Base-by-base conservation (phyloP, 2,113 vertebrate species). In the Sterrhoptilus dennistouni region DNA sequence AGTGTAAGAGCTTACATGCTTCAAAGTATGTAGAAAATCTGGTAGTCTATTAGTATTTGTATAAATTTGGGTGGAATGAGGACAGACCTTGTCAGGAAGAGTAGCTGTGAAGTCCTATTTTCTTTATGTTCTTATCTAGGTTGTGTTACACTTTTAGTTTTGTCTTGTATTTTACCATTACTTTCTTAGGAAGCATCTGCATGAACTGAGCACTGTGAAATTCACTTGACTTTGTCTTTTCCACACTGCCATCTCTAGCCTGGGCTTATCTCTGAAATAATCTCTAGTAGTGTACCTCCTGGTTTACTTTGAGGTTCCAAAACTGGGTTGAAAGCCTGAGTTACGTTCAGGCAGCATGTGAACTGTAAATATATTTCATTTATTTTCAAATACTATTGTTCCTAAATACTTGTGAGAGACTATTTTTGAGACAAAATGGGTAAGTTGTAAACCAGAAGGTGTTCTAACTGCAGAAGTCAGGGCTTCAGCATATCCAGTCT, bases 1-100 rank as follows among this genome's bases (percentile, higher is more conserved):
- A 35, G 21, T 3, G 8, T 27, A 42, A 29, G 14, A 50, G 53
- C 27, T 68, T 50, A 35, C 7, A 5, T 68, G 36, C 40, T n/a
- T 81, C 21, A 2, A 72, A 80, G 35, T 50, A 31, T 16, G 14
- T 52, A 72, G 49, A 63, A 88, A 69, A 86, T 61, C 18, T 70
- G 23, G 12, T 74, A 40, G 23, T 89, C 35, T 4, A 0, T 70
- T 57, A 47, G 20, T 49, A 14, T 66, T 54, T 59, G 7, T 40
- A 25, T 81, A 61, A 28, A 78, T 61, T n/a, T 19, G 38, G 42
- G 31, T 66, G 47, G 33, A 83, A 53, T 27, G 20, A 40, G 20
- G 17, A 24, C 0, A 0, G 11, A 40, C 42, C n/a, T 80, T 77
- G 24, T 61, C 42, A 60, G 14, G n/a, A 50, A 24, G 20, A 70